A percentile compares a stretch with the other conserved stretches of the same genome.
phyloP scores from a whole-genome alignment of 2,888 invertebrate species.

The Papilio demoleus region DNA sequence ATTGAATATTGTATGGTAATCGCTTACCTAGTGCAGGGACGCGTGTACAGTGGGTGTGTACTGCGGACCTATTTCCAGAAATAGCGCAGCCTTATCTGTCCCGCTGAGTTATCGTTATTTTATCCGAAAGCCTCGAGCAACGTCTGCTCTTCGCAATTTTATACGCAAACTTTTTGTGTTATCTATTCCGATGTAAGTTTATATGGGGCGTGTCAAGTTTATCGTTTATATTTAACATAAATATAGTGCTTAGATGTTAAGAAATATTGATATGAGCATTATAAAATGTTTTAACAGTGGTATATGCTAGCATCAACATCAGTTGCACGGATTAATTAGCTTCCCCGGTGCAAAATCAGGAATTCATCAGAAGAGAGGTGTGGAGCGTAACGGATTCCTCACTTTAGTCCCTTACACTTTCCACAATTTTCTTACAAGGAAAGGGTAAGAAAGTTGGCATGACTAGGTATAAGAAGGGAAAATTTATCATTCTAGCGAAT shows the following conservation, averaged over 20 bases:
- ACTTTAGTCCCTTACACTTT: no score
- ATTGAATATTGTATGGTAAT: background rate
- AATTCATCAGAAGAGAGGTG: no score
- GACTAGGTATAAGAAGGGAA: no score
- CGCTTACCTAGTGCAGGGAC: background rate
- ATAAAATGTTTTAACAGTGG: no score
- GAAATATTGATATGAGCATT: no score
- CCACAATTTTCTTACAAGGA: no score
- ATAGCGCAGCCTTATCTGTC: constrained; percentile 51
- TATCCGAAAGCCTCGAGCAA: constrained; percentile 34
- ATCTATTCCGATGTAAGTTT: constrained; percentile 12
- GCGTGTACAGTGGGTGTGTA: constrained; percentile 39
- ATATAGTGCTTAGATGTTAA: background rate
- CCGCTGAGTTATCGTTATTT: constrained; percentile 46
- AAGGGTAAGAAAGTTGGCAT: no score
- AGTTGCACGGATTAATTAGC: no score
- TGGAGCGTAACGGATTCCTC: no score
- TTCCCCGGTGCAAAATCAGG: no score
- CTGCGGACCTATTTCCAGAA: constrained; percentile 50
- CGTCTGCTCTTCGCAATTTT: constrained; percentile 11
- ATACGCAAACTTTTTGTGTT: constrained; percentile 6
- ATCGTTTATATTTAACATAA: background rate
- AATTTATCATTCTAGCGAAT: no score
- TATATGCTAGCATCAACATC: no score
- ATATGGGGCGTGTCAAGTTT: background rate